Percentiles rank a stretch among this genome's conserved stretches.
These are phyloP conservation scores for Chaetops frenatus DNA, from an alignment of 2,113 vertebrate genomes.

Conservation along the genomic window DNA sequence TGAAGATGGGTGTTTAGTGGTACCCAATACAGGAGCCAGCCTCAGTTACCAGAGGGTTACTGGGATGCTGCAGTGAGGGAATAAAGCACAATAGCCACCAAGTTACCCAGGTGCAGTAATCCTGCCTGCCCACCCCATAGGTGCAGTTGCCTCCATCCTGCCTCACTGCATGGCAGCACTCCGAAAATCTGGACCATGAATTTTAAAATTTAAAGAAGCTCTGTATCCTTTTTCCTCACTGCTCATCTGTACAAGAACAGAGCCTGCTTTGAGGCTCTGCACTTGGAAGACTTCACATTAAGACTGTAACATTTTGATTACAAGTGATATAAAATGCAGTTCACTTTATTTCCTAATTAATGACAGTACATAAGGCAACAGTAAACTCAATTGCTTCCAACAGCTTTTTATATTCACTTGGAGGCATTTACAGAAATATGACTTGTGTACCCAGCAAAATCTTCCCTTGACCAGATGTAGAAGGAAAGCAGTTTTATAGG, in stretches of 20 bases:
- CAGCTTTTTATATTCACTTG: conserved; percentile 56
- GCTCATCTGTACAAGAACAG: background rate
- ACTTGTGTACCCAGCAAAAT: conserved; percentile 43
- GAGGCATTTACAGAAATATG: conserved; percentile 51
- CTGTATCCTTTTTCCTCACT: background rate
- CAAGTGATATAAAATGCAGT: conserved; percentile 52
- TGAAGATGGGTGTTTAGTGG: background rate
- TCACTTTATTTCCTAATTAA: conserved; percentile 66
- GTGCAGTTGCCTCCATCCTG: background rate
- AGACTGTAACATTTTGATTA: conserved; percentile 50
- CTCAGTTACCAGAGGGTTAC: background rate
- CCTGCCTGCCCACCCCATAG: background rate
- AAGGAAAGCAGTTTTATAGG: conserved; percentile 51
- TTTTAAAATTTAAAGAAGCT: background rate
- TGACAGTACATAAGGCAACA: conserved; percentile 52
- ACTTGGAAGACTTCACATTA: background rate
- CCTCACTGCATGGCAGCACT: background rate
- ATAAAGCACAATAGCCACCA: background rate
- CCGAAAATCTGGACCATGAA: background rate
- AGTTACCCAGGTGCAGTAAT: background rate
- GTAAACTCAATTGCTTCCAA: conserved; percentile 60
- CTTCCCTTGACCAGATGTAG: conserved; percentile 58
- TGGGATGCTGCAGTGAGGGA: background rate
- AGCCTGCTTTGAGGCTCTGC: background rate
- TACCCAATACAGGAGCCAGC: background rate